Base-by-base conservation (phyloP, 1,140 invertebrate species). In the Eupristina koningsbergeri region DNA sequence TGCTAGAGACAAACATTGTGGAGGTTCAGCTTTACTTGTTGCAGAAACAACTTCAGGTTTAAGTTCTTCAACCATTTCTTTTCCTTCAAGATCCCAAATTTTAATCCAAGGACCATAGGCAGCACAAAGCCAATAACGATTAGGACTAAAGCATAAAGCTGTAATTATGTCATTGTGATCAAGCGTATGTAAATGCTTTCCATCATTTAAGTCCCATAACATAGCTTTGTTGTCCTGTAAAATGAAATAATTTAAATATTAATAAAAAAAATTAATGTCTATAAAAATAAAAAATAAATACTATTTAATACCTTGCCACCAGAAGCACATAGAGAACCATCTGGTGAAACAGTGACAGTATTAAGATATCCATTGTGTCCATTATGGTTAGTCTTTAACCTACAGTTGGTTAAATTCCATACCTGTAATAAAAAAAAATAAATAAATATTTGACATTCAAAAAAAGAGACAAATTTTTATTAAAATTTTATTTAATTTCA, bases 51-150 rank as follows among this genome's bases (percentile, higher is more conserved):
- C 96, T 90, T 99, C 98, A 26, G 98, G 97, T 90, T 97, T 96
- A 69, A 99, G 94, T 93, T 99, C 99, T 93, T 99, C 98, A 88
- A 99, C 98, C 95, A 99, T 98, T 92, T 99, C 97, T 94, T 99
- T 99, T 93, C 97, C 98, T 94, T 99, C 99, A 90, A 99, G 94
- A 95, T 99, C 99, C 99, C 99, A 99, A 90, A 99, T 99, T 93
- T 99, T 99, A 91, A 99, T 99, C 87, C 96, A 97, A 81, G 98
- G 97, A 88, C 99, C 99, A 90, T 97, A 99, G n/a, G 99, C 99
- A 89, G 98, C 99, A 93, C 99, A 99, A 26, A 99, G 94, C 99
- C 99, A 99, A 91, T 99, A 99, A 91, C 99, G 96, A 93, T 99
- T 99, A 75, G 99, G 99, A 88, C 98, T 99, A 95, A 99, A 99